phyloP scores from a whole-genome alignment of 1,140 invertebrate species.

The Lethrus apterus region DNA sequence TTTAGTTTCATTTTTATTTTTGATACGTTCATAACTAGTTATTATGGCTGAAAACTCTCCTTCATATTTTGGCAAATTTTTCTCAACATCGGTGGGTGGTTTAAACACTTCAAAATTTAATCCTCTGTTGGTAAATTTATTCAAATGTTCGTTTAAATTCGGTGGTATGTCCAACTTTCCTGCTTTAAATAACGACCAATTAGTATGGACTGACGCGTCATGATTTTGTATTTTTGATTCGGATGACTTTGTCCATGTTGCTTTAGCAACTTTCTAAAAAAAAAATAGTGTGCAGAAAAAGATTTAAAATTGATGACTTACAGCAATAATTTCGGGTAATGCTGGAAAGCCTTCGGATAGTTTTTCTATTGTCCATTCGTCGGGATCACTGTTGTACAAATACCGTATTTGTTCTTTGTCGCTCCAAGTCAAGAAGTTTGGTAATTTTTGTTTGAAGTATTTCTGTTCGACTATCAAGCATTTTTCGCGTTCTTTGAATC shows the following conservation, averaged over 20 bases:
- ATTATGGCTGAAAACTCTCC: conserved; percentile 44
- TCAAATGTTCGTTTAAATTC: conserved; percentile 49
- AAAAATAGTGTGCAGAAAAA: conserved; percentile 15
- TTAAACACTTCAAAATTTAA: conserved; percentile 24
- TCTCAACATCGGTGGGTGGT: neutral
- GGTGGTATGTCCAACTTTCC: conserved; percentile 47
- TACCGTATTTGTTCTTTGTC: conserved; percentile 77
- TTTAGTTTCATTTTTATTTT: conserved; percentile 24
- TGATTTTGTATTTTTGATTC: conserved; percentile 51
- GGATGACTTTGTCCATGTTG: conserved; percentile 53
- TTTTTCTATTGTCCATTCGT: conserved; percentile 64
- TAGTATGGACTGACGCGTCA: conserved; percentile 55
- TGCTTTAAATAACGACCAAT: conserved; percentile 56
- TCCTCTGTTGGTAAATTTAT: conserved; percentile 55
- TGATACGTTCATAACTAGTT: conserved; percentile 36
- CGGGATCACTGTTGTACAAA: conserved; percentile 57
- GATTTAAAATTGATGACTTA: conserved; percentile 30
- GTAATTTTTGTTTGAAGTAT: conserved; percentile 62
- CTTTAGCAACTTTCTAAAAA: conserved; percentile 55
- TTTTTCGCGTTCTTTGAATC: conserved; percentile 43
- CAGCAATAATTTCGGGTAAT: conserved; percentile 52
- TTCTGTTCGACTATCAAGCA: conserved; percentile 60
- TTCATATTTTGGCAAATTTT: neutral
- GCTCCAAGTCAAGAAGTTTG: conserved; percentile 71
- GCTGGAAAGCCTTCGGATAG: conserved; percentile 75